Evolutionary conservation across 1,140 invertebrate genomes (phyloP).

Genomic region (Apis laboriosa): DNA sequence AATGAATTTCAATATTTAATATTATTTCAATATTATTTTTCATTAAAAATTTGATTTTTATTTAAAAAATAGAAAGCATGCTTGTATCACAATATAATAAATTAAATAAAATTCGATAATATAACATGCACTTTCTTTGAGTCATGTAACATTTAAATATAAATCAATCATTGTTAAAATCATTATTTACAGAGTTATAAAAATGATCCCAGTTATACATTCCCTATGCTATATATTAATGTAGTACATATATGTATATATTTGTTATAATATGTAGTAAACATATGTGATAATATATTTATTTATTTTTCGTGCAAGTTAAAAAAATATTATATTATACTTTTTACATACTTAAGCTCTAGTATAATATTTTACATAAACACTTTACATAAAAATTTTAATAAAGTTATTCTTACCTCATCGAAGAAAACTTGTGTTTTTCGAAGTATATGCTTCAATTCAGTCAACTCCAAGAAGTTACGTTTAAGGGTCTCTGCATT

Average conservation of each 20-base stretch:
- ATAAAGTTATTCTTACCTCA: slow-evolving; percentile 87
- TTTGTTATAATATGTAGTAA: neutral
- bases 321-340: slow-evolving; percentile 5
- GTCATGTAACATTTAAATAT: neutral
- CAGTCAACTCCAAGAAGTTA: slow-evolving; percentile 97
- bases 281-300: neutral
- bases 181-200: neutral
- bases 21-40: neutral
- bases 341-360: neutral
- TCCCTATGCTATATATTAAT: neutral
- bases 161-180: neutral
- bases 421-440: slow-evolving; percentile 99
- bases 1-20: too few relatives aligned
- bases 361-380: neutral
- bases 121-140: neutral
- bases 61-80: neutral
- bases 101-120: neutral
- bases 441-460: slow-evolving; percentile 96
- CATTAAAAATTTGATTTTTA: neutral
- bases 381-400: neutral
- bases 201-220: neutral
- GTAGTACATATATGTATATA: neutral
- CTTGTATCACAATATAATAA: neutral
- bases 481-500: slow-evolving; percentile 98
- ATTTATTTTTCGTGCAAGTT: neutral